Base-by-base conservation (phyloP, 37 sponge, comb jelly and placozoan genomes). In the Geodia barretti region DNA sequence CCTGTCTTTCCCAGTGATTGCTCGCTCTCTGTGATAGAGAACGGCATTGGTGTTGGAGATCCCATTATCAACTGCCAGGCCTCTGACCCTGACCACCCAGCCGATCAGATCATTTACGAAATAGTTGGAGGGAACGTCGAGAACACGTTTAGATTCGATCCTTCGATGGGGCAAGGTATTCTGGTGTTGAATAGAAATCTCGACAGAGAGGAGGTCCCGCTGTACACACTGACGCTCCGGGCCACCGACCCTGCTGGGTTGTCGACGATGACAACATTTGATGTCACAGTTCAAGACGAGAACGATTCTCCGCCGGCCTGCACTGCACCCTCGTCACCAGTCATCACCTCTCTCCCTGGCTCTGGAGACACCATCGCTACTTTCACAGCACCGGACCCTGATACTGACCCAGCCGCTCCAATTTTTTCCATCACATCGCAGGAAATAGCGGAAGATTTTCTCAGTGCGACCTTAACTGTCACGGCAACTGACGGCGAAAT, bases 301-400 rank as follows among this genome's bases (percentile, higher is more conserved):
- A 93, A 93, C 43, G 93, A 96, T 54, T 84, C 87, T 58, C 17
- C 64, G 23, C 97, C 97, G 0, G 26, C 42, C 3, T 80, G 92
- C 30, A 23, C 2, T 0, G 29, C 65, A 23, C 58, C 30, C 1
- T 68, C 74, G 4, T 24, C 19, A 26, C 0, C 64, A 32, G 66
- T 76, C 14, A 74, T 76, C 8, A 21, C 30, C 24, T 28, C 36
- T 0, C 42, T 34, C 28, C 60, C 41, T 17, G 24, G 17, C 11
- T 60, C 42, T 8, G 34, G 34, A 0, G 64, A 86, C 1, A 38
- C 71, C 39, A 62, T 68, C 3, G n/a, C n/a, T n/a, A n/a, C n/a
- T n/a, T 67, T 93, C 0, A 25, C 30, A 34, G 93, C 93, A 9
- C 68, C 77, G 2, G 95, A 95, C 58, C 60, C 36, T 0, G 95